Conservation (phyloP, 2,888 invertebrate genomes). For the Scaptomyza cyrtandrae region DNA sequence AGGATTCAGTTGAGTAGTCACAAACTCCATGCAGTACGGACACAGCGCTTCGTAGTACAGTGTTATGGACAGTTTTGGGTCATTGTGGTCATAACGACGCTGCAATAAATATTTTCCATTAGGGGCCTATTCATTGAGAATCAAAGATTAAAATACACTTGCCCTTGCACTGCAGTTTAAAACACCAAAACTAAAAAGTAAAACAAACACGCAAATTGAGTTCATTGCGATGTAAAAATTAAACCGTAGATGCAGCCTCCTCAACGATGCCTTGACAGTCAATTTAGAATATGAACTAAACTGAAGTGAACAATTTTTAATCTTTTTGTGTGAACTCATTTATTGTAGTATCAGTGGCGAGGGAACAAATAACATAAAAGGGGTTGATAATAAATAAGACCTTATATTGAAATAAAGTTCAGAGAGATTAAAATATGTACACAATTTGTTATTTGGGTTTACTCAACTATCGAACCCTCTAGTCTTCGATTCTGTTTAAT, state of each 20-base stretch:
- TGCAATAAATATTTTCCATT: conserved; percentile 16
- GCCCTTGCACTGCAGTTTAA: conserved; percentile 17
- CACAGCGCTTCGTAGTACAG: conserved; percentile 77
- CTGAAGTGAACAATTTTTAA: conserved; percentile 15
- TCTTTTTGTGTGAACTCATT: conserved; percentile 8
- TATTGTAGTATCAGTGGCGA: conserved; percentile 24
- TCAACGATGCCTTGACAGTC: conserved; percentile 35
- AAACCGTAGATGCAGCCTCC: too few species aligned
- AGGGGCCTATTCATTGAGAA: not conserved
- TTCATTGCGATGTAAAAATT: conserved; percentile 23
- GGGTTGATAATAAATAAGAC: not conserved
- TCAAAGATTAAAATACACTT: not conserved
- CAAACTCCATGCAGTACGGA: conserved; percentile 67
- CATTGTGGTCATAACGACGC: conserved; percentile 15
- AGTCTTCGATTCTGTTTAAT: conserved; percentile 23
- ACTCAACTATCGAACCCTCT: not conserved
- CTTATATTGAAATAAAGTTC: too few species aligned
- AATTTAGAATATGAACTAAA: conserved; percentile 12
- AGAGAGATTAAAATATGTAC: too few species aligned
- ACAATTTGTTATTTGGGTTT: too few species aligned
- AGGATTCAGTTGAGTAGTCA: conserved; percentile 56
- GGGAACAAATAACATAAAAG: not conserved
- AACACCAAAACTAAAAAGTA: conserved; percentile 15
- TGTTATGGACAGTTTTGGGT: conserved; percentile 50
- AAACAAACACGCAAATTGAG: not conserved